Conservation (phyloP, 2,888 invertebrate species). For the Germaria angustata region DNA sequence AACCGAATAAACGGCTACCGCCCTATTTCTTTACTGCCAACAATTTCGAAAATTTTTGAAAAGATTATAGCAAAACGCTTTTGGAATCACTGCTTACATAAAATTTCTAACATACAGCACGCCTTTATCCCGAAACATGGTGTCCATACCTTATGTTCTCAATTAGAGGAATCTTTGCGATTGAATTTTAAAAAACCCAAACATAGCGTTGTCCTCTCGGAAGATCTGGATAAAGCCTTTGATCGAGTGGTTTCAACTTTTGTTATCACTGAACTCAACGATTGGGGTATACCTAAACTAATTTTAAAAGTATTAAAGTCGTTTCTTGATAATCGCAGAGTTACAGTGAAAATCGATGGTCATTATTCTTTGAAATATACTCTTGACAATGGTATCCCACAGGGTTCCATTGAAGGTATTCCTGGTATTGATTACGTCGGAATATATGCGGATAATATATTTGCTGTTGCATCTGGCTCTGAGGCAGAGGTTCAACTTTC, state of each 20-base stretch:
- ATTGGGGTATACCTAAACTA: neutral
- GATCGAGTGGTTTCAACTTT: neutral
- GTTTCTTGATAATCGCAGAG: neutral
- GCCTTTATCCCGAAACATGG: neutral
- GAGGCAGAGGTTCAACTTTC: neutral
- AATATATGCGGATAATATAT: slow-evolving; percentile 7
- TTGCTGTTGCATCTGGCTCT: neutral
- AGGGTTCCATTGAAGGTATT: neutral
- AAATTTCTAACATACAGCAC: neutral
- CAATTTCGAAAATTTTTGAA: slow-evolving; percentile 29
- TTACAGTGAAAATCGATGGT: slow-evolving; percentile 13
- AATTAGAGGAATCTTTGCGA: neutral
- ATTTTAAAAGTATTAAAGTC: neutral
- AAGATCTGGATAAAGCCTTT: neutral
- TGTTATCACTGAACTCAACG: neutral
- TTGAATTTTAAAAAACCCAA: neutral
- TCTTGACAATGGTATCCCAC: neutral
- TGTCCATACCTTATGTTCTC: neutral
- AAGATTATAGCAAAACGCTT: slow-evolving; percentile 19
- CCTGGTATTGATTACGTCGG: slow-evolving; percentile 12
- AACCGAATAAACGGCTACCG: neutral
- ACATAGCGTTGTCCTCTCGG: slow-evolving; percentile 1
- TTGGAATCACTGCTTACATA: neutral
- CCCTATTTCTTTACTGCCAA: slow-evolving; percentile 9
- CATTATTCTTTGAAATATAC: neutral